Percentiles rank a stretch among this genome's conserved stretches.
phyloP scores from a whole-genome alignment of 2,113 vertebrate genomes.

The Nothocercus julius region DNA sequence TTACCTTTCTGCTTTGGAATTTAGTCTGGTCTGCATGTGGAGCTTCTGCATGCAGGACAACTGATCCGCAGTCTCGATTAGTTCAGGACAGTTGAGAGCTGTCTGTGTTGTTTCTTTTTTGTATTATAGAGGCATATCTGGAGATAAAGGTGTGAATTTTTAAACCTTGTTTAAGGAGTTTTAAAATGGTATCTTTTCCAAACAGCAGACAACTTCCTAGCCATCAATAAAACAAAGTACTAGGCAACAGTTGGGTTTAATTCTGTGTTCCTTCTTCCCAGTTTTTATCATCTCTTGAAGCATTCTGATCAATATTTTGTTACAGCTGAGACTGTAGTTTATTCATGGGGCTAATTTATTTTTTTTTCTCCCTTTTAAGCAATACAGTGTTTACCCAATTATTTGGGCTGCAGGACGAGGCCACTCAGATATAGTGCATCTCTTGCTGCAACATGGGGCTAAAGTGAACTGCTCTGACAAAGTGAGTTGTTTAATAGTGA shows the following conservation, averaged over 20 bases:
- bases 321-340: not conserved
- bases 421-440: slow-evolving; percentile 90
- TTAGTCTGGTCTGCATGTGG: not conserved
- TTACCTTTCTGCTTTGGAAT: not conserved
- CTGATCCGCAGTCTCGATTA: not conserved
- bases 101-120: not conserved
- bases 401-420: slow-evolving; percentile 98
- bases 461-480: slow-evolving; percentile 99
- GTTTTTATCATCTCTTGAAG: not conserved
- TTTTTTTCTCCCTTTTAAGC: slow-evolving; percentile 63
- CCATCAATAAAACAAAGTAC: not conserved
- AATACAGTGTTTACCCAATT: slow-evolving; percentile 97
- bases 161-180: not conserved
- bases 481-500: slow-evolving; percentile 73
- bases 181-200: not conserved
- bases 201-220: not conserved
- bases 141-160: not conserved
- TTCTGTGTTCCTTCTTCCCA: not conserved
- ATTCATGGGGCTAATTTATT: too few relatives aligned
- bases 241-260: not conserved
- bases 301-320: not conserved
- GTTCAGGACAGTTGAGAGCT: not conserved
- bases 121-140: not conserved
- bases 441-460: slow-evolving; percentile 89
- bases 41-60: not conserved